Evolutionary conservation across 2,888 invertebrate species (phyloP).

Genomic region (Athripsodes cinereus): DNA sequence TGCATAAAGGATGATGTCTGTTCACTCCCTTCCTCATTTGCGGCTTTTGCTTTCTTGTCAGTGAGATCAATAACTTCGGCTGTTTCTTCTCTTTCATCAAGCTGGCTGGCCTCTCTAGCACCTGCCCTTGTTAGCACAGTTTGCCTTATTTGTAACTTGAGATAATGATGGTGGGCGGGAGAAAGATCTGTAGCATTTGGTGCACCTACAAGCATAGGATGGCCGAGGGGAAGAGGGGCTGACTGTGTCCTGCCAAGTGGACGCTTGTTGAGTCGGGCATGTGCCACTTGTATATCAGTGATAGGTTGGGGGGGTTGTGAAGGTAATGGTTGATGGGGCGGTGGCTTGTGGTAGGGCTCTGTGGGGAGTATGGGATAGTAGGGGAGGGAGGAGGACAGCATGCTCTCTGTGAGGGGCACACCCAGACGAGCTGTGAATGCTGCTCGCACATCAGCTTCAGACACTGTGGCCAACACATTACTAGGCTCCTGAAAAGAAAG

Average conservation of each 20-base stretch:
- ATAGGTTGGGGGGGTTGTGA: conserved; percentile 41
- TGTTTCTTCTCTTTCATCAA: conserved; percentile 50
- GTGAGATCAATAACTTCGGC: conserved; percentile 71
- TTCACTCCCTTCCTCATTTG: conserved; percentile 19
- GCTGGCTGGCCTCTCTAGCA: conserved; percentile 50
- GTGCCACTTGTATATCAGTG: conserved; percentile 60
- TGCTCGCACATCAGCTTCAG: conserved; percentile 74
- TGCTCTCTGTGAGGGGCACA: conserved; percentile 58
- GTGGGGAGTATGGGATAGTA: conserved; percentile 64
- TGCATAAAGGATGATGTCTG: conserved; percentile 37
- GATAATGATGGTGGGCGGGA: conserved; percentile 55
- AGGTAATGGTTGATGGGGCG: conserved; percentile 41
- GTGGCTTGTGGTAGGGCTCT: conserved; percentile 53
- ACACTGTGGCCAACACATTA: conserved; percentile 46
- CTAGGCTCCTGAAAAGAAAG: conserved; percentile 26
- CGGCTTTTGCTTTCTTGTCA: conserved; percentile 48
- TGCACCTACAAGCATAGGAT: conserved; percentile 67
- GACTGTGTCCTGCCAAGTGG: conserved; percentile 92
- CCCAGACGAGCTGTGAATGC: conserved; percentile 62
- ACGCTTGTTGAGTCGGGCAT: conserved; percentile 65
- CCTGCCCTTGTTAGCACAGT: conserved; percentile 78
- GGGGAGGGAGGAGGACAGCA: conserved; percentile 61
- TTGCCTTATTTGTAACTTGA: conserved; percentile 81
- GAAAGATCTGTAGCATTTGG: conserved; percentile 39
- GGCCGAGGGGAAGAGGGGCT: conserved; percentile 83